phyloP scores from a whole-genome alignment of 2,113 vertebrate genomes.

The Anarhynchus alexandrinus region DNA sequence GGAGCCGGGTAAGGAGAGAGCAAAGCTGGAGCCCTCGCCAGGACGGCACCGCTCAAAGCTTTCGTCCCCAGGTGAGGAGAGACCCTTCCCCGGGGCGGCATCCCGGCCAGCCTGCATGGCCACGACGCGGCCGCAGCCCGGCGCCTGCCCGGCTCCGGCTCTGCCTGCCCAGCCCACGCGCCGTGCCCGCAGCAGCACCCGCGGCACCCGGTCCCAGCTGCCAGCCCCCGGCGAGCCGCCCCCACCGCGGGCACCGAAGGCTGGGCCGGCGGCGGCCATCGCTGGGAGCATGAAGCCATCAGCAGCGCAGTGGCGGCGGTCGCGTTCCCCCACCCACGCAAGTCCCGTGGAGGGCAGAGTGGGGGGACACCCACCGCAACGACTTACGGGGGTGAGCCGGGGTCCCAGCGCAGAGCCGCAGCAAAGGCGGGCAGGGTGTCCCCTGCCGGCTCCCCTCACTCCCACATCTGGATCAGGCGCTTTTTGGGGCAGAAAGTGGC shows the following conservation, averaged over 20 bases:
- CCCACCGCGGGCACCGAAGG: accelerated
- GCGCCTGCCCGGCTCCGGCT: too few species aligned
- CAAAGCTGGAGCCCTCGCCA: neutral
- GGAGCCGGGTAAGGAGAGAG: neutral
- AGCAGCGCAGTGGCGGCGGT: accelerated
- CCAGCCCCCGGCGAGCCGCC: neutral
- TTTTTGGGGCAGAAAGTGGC: neutral
- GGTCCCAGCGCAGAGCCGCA: neutral
- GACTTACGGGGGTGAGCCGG: accelerated
- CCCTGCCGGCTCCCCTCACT: neutral
- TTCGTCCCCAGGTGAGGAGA: neutral
- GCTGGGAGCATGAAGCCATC: accelerated
- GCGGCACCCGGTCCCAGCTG: neutral
- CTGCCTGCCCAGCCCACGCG: too few species aligned
- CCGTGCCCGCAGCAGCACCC: neutral
- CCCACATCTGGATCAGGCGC: accelerated
- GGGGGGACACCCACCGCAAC: accelerated
- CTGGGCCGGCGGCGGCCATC: neutral
- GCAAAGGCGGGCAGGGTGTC: neutral
- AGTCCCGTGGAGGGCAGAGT: neutral
- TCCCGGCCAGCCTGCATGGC: accelerated
- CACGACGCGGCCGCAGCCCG: neutral
- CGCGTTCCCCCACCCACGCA: accelerated
- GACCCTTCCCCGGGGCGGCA: neutral
- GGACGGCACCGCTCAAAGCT: neutral